These are phyloP conservation scores for Xestia rhomboidea DNA, from an alignment of 2,888 invertebrate genomes.

Conservation along the genomic window DNA sequence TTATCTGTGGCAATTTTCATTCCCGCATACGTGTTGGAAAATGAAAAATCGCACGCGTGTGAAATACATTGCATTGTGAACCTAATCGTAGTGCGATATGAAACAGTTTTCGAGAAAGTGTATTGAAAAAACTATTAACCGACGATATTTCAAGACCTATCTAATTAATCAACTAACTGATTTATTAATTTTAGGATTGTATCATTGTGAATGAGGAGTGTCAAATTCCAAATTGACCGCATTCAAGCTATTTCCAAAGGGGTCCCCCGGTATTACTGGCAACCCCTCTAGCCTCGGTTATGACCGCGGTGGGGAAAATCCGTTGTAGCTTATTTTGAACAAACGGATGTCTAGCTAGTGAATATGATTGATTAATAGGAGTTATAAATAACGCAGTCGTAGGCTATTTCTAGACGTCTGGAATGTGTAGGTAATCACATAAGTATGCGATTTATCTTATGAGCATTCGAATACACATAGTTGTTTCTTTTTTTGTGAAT, in stretches of 20 bases:
- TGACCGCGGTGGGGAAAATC: conserved; percentile 9
- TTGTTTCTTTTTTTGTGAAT: background rate
- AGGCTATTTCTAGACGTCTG: conserved; percentile 5
- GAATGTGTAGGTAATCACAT: background rate
- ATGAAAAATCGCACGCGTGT: too few species aligned
- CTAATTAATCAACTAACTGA: background rate
- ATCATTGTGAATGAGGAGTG: background rate
- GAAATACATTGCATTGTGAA: too few species aligned
- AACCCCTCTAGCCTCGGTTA: background rate
- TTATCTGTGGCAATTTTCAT: too few species aligned
- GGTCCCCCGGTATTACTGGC: background rate
- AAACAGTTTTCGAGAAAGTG: too few species aligned
- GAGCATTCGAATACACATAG: background rate
- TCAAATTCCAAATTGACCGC: background rate
- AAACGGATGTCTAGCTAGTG: conserved; percentile 24
- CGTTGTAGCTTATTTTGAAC: conserved; percentile 25
- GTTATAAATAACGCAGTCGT: conserved; percentile 15
- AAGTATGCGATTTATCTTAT: background rate
- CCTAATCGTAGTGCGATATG: too few species aligned
- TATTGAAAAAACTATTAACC: background rate
- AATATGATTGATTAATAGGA: conserved; percentile 34
- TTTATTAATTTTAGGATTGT: background rate
- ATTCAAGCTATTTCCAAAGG: conserved; percentile 15
- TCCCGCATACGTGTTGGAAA: too few species aligned
- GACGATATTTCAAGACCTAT: background rate